Base-by-base conservation (phyloP, 1,140 invertebrate species). In the Saccostrea glomerata region DNA sequence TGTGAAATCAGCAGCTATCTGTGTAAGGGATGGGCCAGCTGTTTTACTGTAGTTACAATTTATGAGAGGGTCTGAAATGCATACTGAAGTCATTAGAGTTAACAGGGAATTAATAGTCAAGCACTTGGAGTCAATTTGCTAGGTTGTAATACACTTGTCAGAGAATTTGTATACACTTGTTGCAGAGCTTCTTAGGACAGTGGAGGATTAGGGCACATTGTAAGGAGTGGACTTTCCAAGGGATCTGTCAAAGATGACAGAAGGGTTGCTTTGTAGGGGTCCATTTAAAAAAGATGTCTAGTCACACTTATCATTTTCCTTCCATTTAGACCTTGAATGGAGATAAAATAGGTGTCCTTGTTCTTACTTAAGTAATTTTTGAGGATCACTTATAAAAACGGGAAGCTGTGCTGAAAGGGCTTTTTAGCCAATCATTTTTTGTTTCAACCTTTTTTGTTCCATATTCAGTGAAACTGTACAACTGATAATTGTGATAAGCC, bases 41-140 rank as follows among this genome's bases (percentile, higher is more conserved):
- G 11, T 36, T 30, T 12, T 30, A 36, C 70, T 30, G 70, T 25
- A 77, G 25, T 77, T 77, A 77, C 23, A 77, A 77, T 77, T 77
- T 25, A 77, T 36, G 70, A 77, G 70, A 30, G 70, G 70, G 15
- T 36, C 70, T 77, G 70, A 77, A 30, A 77, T 12, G 13, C 70
- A 77, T 77, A 30, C 70, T 77, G 70, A 77, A 77, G 70, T 77
- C 30, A 36, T 77, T 77, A 77, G 30, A 77, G 70, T 77, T 77
- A 77, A 77, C 30, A 77, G 70, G 70, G 70, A 77, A 77, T 77
- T 77, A 77, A 77, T 77, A 77, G 70, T 77, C 70, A 77, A 77
- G 70, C 70, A 77, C 70, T 77, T 77, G 70, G 70, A 77, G 70
- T 77, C 25, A 77, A 77, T 77, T 77, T 77, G 70, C 25, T 30